These are phyloP conservation scores for Oreotrochilus melanogaster DNA, from an alignment of 2,113 vertebrate genomes.

Conservation along the genomic window DNA sequence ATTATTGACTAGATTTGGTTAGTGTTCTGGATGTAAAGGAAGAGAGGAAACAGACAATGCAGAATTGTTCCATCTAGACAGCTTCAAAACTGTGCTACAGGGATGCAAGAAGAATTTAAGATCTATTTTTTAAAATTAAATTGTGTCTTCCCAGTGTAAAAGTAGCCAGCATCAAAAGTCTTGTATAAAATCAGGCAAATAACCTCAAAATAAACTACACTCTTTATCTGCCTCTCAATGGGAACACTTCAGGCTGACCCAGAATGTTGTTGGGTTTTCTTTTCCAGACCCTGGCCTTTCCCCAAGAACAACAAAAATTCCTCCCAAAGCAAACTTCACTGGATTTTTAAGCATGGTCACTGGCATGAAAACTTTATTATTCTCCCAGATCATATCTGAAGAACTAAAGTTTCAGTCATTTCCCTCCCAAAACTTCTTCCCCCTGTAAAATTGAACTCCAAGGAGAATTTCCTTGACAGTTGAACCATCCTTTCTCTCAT, in stretches of 20 bases:
- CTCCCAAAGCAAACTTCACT: neutral
- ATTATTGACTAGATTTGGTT: neutral
- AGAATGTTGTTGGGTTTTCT: neutral
- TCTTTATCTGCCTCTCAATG: neutral
- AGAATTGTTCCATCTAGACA: neutral
- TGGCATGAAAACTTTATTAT: neutral
- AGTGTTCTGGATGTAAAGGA: neutral
- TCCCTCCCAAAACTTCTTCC: neutral
- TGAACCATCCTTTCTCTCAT: neutral
- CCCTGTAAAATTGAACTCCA: neutral
- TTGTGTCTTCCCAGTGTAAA: neutral
- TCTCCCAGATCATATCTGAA: neutral
- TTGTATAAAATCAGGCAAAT: neutral
- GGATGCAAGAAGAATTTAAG: neutral
- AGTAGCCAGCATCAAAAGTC: neutral
- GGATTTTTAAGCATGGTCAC: neutral
- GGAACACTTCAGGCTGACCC: neutral
- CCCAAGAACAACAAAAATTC: neutral
- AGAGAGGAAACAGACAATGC: neutral
- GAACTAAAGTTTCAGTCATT: neutral
- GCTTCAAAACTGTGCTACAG: neutral
- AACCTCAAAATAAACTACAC: neutral
- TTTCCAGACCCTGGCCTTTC: neutral
- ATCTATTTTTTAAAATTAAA: neutral
- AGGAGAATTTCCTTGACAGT: neutral